phyloP scores from a whole-genome alignment of 2,888 invertebrate species.

The Tuta absoluta region DNA sequence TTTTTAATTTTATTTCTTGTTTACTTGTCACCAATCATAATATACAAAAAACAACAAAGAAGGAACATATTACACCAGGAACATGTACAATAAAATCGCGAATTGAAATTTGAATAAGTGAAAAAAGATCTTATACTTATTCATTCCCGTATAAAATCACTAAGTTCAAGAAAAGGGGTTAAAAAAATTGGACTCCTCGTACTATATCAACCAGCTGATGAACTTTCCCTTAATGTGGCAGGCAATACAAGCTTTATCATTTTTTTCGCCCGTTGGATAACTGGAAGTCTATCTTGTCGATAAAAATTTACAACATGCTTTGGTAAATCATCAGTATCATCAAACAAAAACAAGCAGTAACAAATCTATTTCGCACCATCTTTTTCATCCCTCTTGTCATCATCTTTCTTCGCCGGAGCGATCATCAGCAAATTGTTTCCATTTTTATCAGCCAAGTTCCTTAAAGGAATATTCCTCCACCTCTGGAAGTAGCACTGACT shows the following conservation, averaged over 20 bases:
- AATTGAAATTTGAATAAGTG: neutral
- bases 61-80: too few species aligned
- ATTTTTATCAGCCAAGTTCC: conserved; percentile 79
- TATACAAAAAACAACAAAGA: too few species aligned
- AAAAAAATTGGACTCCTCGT: neutral
- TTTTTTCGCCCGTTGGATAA: too few species aligned
- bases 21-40: too few species aligned
- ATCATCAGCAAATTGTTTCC: conserved; percentile 86
- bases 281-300: too few species aligned
- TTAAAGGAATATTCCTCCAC: conserved; percentile 74
- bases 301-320: too few species aligned
- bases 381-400: conserved; percentile 39
- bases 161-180: too few species aligned
- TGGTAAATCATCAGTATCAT: too few species aligned
- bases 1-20: too few species aligned
- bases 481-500: conserved; percentile 69
- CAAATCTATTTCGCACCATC: conserved; percentile 27
- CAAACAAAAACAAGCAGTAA: neutral
- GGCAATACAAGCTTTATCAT: too few species aligned
- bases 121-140: neutral
- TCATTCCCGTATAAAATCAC: too few species aligned
- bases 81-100: too few species aligned
- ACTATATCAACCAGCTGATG: neutral
- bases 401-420: conserved; percentile 75
- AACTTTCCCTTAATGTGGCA: neutral